Conservation (phyloP, 1,140 invertebrate genomes). For the Drosophila rhopaloa region DNA sequence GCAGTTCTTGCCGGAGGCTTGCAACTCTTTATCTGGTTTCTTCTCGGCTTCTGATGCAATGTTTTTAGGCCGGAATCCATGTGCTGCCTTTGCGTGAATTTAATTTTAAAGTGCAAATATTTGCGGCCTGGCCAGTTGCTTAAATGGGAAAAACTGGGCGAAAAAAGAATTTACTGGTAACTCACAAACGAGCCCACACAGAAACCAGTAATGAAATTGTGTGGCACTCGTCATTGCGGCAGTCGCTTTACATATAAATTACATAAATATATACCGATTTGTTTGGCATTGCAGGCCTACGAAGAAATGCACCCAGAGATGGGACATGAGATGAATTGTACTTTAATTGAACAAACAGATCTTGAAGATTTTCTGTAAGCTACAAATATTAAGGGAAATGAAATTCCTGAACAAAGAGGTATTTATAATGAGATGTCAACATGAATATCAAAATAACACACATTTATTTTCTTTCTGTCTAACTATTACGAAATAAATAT, state of each 20-base stretch:
- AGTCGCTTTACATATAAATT: conserved; percentile 50
- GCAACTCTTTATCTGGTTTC: conserved; percentile 4
- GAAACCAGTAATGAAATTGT: conserved; percentile 70
- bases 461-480: no score
- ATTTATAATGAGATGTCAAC: no score
- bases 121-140: conserved; percentile 54
- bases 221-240: conserved; percentile 52
- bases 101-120: conserved; percentile 78
- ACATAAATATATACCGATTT: conserved; percentile 33
- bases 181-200: conserved; percentile 7
- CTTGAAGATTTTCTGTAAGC: not conserved
- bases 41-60: conserved; percentile 22
- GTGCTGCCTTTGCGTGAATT: conserved; percentile 51
- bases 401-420: no score
- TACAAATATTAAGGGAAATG: not conserved
- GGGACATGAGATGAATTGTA: not conserved
- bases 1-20: conserved; percentile 32
- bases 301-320: conserved; percentile 17
- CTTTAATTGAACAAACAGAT: not conserved
- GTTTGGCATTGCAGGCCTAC: conserved; percentile 15
- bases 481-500: no score
- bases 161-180: conserved; percentile 11
- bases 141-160: conserved; percentile 43
- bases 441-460: no score
- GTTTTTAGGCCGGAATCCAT: conserved; percentile 58